These are phyloP conservation scores for Aspidoscelis tigris DNA, from an alignment of 2,113 vertebrate genomes.

Conservation along the genomic window DNA sequence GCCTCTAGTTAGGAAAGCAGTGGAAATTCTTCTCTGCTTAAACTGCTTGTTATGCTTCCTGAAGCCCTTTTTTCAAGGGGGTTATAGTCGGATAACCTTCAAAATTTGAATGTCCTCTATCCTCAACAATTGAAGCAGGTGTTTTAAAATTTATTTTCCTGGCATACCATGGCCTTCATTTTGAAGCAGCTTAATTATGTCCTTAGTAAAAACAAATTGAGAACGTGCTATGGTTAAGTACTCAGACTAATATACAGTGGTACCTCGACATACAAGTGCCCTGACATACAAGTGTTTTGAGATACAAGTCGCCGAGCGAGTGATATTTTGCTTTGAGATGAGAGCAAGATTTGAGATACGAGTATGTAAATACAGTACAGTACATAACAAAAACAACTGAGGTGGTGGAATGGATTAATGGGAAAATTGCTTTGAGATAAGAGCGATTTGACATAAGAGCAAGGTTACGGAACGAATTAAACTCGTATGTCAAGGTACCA, in stretches of 20 bases:
- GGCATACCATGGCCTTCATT: neutral
- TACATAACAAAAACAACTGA: too few species aligned
- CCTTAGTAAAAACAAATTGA: neutral
- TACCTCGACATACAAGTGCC: too few species aligned
- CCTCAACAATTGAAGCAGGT: neutral
- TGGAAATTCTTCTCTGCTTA: constrained; percentile 71
- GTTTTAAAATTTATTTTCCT: constrained; percentile 4
- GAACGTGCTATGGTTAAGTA: neutral
- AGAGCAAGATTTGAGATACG: too few species aligned
- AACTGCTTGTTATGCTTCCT: constrained; percentile 68
- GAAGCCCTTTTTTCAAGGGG: constrained; percentile 43
- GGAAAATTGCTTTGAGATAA: too few species aligned
- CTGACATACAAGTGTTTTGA: too few species aligned
- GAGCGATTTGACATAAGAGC: too few species aligned
- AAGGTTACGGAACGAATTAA: too few species aligned
- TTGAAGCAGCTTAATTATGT: neutral
- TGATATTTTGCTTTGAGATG: too few species aligned
- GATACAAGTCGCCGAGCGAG: too few species aligned
- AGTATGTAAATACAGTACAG: too few species aligned
- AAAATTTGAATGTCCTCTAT: constrained; percentile 43
- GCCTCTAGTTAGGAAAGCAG: constrained; percentile 71
- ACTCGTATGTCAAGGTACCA: too few species aligned
- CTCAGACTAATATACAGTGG: neutral
- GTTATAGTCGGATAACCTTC: constrained; percentile 66
- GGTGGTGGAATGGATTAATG: too few species aligned